Evolutionary conservation across 2,113 vertebrate genomes (phyloP).

Genomic region (Colinus virginianus): DNA sequence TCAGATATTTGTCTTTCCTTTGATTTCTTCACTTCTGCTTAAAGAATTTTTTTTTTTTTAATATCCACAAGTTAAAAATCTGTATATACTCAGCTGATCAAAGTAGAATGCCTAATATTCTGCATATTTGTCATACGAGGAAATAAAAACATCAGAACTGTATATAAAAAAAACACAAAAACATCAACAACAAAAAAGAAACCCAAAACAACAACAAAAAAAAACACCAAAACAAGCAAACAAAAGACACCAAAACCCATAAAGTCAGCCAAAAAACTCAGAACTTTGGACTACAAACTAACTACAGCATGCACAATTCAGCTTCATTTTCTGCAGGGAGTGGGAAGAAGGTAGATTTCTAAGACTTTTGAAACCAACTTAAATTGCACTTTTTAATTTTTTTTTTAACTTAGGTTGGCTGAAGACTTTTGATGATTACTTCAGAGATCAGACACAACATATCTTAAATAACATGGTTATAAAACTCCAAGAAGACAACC

Average conservation of each 20-base stretch:
- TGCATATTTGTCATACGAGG: background rate
- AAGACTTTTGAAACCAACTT: background rate
- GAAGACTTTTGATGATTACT: slow-evolving; percentile 95
- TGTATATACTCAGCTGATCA: background rate
- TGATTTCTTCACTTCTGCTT: background rate
- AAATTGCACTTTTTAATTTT: slow-evolving; percentile 36
- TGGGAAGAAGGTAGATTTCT: background rate
- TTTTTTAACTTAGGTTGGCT: slow-evolving; percentile 87
- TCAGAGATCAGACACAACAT: slow-evolving; percentile 91
- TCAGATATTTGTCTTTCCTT: background rate
- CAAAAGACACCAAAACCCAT: no score
- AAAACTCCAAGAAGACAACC: slow-evolving; percentile 86
- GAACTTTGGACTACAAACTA: background rate
- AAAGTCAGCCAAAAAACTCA: no score
- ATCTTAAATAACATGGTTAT: slow-evolving; percentile 94
- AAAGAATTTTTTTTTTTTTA: background rate
- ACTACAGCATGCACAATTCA: fast-evolving
- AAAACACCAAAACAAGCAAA: background rate
- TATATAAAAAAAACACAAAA: background rate
- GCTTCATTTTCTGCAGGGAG: background rate
- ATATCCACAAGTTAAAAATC: fast-evolving
- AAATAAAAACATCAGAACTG: background rate
- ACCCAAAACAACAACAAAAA: background rate
- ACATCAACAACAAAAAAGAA: no score
- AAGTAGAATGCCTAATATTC: background rate